These are phyloP conservation scores for Pterois miles DNA, from an alignment of 2,797 vertebrate species.

Conservation along the genomic window DNA sequence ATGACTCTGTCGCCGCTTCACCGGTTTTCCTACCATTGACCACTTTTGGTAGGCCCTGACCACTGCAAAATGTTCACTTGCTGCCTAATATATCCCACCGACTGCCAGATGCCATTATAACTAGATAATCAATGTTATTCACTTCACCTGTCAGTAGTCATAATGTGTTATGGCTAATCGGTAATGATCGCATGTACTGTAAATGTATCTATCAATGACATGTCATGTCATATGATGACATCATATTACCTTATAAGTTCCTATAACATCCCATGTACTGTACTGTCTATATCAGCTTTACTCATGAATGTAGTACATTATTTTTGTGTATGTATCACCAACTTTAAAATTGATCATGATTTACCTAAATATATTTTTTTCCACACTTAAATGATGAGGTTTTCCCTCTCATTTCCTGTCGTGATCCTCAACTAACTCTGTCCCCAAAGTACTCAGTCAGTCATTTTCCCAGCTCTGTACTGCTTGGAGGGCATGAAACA, in stretches of 20 bases:
- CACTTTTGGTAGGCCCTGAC: no score
- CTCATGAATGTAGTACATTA: not conserved
- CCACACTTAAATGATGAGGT: not conserved
- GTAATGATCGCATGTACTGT: not conserved
- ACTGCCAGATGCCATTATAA: no score
- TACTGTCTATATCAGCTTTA: not conserved
- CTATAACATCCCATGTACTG: not conserved
- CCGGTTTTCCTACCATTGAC: no score
- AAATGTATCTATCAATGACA: not conserved
- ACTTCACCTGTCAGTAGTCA: no score
- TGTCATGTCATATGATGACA: no score
- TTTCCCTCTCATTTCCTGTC: not conserved
- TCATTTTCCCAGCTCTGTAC: not conserved
- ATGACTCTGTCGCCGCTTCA: no score
- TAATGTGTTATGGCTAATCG: no score
- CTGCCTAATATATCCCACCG: no score
- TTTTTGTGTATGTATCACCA: not conserved
- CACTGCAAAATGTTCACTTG: no score
- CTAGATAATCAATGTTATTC: no score
- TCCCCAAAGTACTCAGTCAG: not conserved
- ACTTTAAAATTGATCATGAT: not conserved
- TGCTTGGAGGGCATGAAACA: not conserved
- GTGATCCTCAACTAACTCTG: not conserved
- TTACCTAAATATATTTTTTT: not conserved
- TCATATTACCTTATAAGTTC: not conserved